Conservation (phyloP, 2,797 vertebrate species). For the Leptodactylus fallax region DNA sequence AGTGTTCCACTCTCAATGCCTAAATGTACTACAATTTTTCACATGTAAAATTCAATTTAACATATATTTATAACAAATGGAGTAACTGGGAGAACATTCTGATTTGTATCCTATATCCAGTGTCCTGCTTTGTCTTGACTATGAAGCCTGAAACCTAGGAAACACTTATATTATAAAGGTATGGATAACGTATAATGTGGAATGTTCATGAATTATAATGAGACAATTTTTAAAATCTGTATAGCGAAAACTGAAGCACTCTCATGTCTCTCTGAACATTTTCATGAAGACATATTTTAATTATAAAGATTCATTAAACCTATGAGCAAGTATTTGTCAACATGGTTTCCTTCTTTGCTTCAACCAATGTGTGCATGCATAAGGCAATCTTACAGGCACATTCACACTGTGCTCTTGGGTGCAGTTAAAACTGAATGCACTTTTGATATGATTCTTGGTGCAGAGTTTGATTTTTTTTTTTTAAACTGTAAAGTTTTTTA, state of each 20-base stretch:
- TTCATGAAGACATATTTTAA: background rate
- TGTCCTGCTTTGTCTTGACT: background rate
- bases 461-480: too few relatives aligned
- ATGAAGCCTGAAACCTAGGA: background rate
- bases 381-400: background rate
- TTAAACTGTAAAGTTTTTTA: too few relatives aligned
- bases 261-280: background rate
- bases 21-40: too few relatives aligned
- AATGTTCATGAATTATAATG: background rate
- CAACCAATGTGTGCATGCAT: background rate
- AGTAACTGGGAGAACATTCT: background rate
- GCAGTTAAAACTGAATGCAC: too few relatives aligned
- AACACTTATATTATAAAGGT: too few relatives aligned
- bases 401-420: too few relatives aligned
- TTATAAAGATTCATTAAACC: background rate
- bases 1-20: too few relatives aligned
- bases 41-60: too few relatives aligned
- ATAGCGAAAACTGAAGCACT: too few relatives aligned
- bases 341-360: background rate
- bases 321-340: background rate
- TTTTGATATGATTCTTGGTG: too few relatives aligned
- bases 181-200: background rate
- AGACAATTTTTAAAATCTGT: background rate
- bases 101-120: background rate
- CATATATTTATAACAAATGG: too few relatives aligned